A percentile compares a stretch with the other conserved stretches of the same genome.
These are phyloP conservation scores for Limenitis camilla DNA, from an alignment of 2,888 invertebrate genomes.

Conservation along the genomic window DNA sequence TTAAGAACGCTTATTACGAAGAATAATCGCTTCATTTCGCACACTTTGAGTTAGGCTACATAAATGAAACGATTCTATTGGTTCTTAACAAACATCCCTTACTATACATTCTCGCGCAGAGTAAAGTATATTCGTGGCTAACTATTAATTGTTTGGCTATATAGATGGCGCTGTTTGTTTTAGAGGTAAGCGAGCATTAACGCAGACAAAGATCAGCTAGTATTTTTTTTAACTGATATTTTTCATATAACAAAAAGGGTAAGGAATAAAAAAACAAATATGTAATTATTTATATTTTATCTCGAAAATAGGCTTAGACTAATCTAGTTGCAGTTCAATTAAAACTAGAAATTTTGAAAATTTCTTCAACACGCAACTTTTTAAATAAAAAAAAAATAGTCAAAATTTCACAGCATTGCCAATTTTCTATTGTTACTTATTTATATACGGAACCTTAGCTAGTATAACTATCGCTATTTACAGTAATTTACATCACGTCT, in stretches of 20 bases:
- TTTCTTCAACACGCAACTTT: constrained; percentile 51
- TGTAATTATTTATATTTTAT: constrained; percentile 52
- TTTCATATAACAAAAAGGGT: not conserved
- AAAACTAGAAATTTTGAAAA: constrained; percentile 22
- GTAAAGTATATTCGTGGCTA: too few species aligned
- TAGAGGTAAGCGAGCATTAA: too few species aligned
- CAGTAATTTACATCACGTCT: constrained; percentile 72
- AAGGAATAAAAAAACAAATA: constrained; percentile 26
- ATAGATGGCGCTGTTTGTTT: too few species aligned
- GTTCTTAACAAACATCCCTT: too few species aligned
- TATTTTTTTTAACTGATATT: not conserved
- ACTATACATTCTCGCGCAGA: too few species aligned
- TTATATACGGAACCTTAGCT: constrained; percentile 53
- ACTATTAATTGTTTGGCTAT: too few species aligned
- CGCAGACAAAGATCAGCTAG: too few species aligned
- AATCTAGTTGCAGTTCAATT: constrained; percentile 45
- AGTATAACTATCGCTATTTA: constrained; percentile 53
- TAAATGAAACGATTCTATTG: too few species aligned
- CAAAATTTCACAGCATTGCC: constrained; percentile 46
- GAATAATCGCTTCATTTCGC: too few species aligned
- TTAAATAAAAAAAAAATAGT: constrained; percentile 43
- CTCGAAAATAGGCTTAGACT: constrained; percentile 70
- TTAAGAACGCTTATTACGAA: too few species aligned
- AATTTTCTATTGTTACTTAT: constrained; percentile 38
- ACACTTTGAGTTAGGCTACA: too few species aligned